Conservation (phyloP, 2,113 vertebrate genomes). For the Hyperopisus bebe region DNA sequence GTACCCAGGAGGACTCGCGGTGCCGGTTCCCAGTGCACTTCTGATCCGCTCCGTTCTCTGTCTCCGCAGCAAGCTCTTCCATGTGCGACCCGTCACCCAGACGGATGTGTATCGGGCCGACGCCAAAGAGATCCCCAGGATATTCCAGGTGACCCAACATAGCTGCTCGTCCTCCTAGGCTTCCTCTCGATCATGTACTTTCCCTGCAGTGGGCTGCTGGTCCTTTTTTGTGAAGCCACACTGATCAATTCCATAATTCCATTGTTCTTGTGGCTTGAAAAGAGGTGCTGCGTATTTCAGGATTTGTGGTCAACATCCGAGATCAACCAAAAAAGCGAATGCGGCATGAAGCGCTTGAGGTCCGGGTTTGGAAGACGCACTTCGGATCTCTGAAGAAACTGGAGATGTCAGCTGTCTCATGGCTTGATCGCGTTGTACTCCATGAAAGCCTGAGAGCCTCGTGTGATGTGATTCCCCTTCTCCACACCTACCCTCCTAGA, state of each 20-base stretch:
- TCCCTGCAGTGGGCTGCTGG: background rate
- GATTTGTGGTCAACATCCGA: background rate
- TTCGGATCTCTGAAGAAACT: background rate
- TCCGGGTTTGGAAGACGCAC: background rate
- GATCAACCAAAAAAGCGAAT: background rate
- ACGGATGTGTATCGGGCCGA: slow-evolving; percentile 96
- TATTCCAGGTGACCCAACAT: slow-evolving; percentile 79
- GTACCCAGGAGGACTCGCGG: too few species aligned
- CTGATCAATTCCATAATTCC: background rate
- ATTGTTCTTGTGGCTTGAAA: background rate
- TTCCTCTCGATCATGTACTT: background rate
- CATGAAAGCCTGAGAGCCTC: background rate
- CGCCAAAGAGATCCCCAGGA: slow-evolving; percentile 94
- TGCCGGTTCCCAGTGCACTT: background rate
- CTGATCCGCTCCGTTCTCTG: background rate
- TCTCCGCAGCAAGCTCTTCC: slow-evolving; percentile 85
- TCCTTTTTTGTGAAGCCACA: background rate
- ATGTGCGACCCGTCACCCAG: slow-evolving; percentile 94
- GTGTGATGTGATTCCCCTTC: background rate
- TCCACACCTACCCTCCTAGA: slow-evolving; percentile 54
- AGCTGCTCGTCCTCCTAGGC: background rate
- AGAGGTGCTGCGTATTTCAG: background rate
- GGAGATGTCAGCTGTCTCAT: background rate
- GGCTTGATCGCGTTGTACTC: background rate
- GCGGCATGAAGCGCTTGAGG: background rate